A percentile compares a stretch with the other conserved stretches of the same genome.
Conservation (phyloP, 2,113 vertebrate species). For the Forbesichthys papilliferus region DNA sequence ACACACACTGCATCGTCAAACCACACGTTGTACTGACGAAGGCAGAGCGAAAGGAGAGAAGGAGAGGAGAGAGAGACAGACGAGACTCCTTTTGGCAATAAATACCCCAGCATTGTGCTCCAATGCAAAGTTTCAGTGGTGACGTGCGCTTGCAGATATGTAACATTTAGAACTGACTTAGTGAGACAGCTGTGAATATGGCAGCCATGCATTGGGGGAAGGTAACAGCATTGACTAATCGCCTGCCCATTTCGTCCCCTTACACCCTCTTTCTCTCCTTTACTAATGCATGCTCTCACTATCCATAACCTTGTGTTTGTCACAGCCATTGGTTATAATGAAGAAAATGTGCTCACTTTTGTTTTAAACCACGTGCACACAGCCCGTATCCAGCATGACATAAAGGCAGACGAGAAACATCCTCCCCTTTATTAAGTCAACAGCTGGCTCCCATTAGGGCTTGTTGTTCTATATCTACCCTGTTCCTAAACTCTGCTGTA, state of each 20-base stretch:
- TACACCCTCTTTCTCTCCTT: conserved; percentile 17
- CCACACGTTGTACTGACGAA: conserved; percentile 33
- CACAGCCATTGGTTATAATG: conserved; percentile 21
- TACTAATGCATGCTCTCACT: conserved; percentile 30
- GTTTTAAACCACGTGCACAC: conserved; percentile 36
- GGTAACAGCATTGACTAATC: conserved; percentile 12
- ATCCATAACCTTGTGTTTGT: conserved; percentile 12
- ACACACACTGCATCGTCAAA: conserved; percentile 52
- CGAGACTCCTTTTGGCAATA: conserved; percentile 59
- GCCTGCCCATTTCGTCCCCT: conserved; percentile 28
- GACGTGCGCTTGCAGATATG: conserved; percentile 69
- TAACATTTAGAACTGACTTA: conserved; percentile 60
- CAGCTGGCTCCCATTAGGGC: conserved; percentile 68
- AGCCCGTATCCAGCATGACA: conserved; percentile 18
- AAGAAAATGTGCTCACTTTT: conserved; percentile 7
- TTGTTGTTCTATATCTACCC: conserved; percentile 39
- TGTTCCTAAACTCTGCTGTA: conserved; percentile 7
- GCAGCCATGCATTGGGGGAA: conserved; percentile 44
- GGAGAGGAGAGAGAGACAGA: conserved; percentile 31
- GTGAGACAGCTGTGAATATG: conserved; percentile 71
- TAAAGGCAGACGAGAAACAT: conserved; percentile 23
- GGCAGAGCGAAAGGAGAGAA: conserved; percentile 7
- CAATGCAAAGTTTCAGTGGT: conserved; percentile 49
- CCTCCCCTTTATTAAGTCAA: conserved; percentile 26
- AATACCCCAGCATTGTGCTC: conserved; percentile 68